Base-by-base conservation (phyloP, 2,797 vertebrate species). In the Manis javanica region DNA sequence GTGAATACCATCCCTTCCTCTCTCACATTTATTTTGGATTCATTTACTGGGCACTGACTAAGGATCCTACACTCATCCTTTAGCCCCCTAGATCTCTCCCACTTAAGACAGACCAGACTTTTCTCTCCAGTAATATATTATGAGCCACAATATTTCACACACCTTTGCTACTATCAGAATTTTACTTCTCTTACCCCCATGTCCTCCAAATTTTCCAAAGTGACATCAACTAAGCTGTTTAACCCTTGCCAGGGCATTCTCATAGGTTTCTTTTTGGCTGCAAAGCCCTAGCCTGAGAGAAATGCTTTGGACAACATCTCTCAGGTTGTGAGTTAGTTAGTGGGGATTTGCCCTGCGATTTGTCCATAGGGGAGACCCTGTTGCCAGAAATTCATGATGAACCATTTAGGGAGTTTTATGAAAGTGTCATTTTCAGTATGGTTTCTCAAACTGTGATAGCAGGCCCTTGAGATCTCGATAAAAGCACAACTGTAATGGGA, bases 11-110 rank as follows among this genome's bases (percentile, higher is more conserved):
- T 66, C 7, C 3, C 29, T 39, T 75, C 15, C 26, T 81, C 18
- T 69, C 16, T 91, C 66, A 72, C 29, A 42, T 64, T 71, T 78
- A 85, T 81, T 85, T 94, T 88, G 18, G 29, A 84, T 75, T 85
- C 37, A 79, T 10, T 87, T 72, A 64, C 10, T 83, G 11, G 24
- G 9, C 46, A 91, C 8, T 37, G 18, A 64, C 24, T 53, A 21
- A 72, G 37, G n/a, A 29, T 7, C 66, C 49, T 53, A 59, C 12
- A 87, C 29, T 31, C 21, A 55, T 75, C 59, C 57, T 87, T 81
- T 87, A n/a, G 5, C 18, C 6, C 46, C 34, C 21, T 55, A 55
- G 18, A 23, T 55, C 66, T 69, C 39, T 69, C 34, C 23, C 37
- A 31, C 1, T 16, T 82, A 61, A 57, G n/a, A 2, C 29, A 68